phyloP scores from a whole-genome alignment of 2,888 invertebrate genomes.

The Apotomis betuletana region DNA sequence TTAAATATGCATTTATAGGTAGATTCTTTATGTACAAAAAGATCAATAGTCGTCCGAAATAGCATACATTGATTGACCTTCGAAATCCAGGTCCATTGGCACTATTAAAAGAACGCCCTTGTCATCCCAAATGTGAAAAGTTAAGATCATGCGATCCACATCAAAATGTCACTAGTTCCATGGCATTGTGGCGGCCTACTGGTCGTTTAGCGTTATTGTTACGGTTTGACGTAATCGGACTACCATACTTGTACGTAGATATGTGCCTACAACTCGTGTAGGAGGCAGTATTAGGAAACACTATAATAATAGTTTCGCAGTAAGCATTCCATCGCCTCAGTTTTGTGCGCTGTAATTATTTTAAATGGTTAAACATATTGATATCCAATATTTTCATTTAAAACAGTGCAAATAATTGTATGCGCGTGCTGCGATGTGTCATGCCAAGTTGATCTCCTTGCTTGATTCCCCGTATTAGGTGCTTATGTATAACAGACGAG shows the following conservation, averaged over 20 bases:
- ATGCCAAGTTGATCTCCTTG: constrained; percentile 28
- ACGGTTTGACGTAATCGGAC: constrained; percentile 17
- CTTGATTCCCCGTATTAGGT: constrained; percentile 24
- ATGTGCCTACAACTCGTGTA: not conserved
- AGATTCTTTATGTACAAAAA: too few species aligned
- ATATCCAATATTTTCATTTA: not conserved
- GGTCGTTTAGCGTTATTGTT: constrained; percentile 11
- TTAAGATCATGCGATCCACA: constrained; percentile 5
- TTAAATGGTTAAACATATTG: constrained; percentile 5
- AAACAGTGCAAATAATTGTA: not conserved
- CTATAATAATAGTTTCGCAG: constrained; percentile 14
- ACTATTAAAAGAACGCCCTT: constrained; percentile 18
- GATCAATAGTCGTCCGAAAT: not conserved
- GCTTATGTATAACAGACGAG: constrained; percentile 1
- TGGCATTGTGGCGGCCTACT: not conserved
- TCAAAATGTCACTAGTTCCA: constrained; percentile 22
- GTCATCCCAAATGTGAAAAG: constrained; percentile 12
- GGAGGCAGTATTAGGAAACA: constrained; percentile 22
- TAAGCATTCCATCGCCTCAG: constrained; percentile 8
- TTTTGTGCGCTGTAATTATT: constrained; percentile 10
- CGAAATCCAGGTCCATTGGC: constrained; percentile 6
- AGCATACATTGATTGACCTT: not conserved
- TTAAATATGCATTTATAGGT: too few species aligned
- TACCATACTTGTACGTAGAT: constrained; percentile 7
- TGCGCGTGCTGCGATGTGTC: constrained; percentile 24